These are phyloP conservation scores for Drosophila fulvimacula DNA, from an alignment of 2,888 invertebrate species.

Conservation along the genomic window DNA sequence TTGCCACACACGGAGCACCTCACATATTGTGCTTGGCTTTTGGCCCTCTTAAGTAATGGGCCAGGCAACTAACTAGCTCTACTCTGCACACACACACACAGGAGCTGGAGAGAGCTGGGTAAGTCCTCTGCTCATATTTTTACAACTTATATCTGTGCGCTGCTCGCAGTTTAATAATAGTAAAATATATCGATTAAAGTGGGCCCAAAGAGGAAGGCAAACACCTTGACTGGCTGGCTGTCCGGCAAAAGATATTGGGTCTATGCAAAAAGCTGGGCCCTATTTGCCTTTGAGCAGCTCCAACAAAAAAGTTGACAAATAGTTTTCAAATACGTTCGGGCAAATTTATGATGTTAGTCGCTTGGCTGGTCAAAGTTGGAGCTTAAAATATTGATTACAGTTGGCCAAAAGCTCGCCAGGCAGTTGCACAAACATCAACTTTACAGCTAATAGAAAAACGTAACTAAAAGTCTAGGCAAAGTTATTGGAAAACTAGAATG, in stretches of 20 bases:
- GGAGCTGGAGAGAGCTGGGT: constrained; percentile 14
- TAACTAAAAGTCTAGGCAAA: constrained; percentile 4
- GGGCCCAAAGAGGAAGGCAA: constrained; percentile 9
- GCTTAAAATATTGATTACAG: constrained; percentile 51
- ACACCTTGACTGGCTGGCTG: constrained; percentile 5
- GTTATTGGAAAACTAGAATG: constrained; percentile 14
- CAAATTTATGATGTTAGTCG: constrained; percentile 63
- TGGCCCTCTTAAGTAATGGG: constrained; percentile 42
- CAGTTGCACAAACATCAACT: constrained; percentile 18
- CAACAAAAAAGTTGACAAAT: constrained; percentile 64
- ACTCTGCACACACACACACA: constrained; percentile 9
- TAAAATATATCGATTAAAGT: constrained; percentile 73
- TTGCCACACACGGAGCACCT: constrained; percentile 39
- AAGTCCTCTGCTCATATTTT: constrained; percentile 61
- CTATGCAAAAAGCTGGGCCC: not conserved
- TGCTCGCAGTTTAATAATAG: constrained; percentile 51
- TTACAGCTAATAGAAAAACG: constrained; percentile 8
- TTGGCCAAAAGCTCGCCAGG: constrained; percentile 26
- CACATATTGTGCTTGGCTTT: constrained; percentile 53
- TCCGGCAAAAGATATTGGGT: constrained; percentile 4
- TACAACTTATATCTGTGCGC: constrained; percentile 24
- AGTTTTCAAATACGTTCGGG: constrained; percentile 60
- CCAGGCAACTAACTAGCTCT: constrained; percentile 16
- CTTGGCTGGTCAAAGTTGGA: constrained; percentile 30
- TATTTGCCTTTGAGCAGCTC: constrained; percentile 21